Evolutionary conservation across 2,113 vertebrate genomes (phyloP).

Genomic region (Pterocles burchelli): DNA sequence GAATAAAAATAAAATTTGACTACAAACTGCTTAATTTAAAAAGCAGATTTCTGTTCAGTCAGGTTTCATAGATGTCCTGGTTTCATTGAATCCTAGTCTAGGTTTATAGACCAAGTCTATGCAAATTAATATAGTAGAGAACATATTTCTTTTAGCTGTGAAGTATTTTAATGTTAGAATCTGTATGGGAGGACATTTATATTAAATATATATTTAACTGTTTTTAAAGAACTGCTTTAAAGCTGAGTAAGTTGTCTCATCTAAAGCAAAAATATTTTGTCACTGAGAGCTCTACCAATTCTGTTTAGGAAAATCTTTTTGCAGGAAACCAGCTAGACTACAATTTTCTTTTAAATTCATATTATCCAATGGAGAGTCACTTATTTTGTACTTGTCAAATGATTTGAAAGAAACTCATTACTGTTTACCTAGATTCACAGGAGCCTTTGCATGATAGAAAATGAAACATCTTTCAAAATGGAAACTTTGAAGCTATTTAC

Average conservation of each 20-base stretch:
- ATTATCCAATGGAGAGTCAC: not conserved
- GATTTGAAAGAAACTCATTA: not conserved
- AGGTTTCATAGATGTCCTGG: not conserved
- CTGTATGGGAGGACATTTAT: not conserved
- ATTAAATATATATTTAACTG: not conserved
- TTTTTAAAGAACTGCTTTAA: not conserved
- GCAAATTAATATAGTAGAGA: not conserved
- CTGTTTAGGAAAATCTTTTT: not conserved
- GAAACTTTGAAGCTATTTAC: not conserved
- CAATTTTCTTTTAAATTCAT: not conserved
- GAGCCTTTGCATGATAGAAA: not conserved
- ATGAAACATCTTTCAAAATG: not conserved
- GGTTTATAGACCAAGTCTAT: not conserved
- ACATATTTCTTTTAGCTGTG: not conserved
- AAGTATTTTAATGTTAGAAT: not conserved
- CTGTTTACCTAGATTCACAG: not conserved
- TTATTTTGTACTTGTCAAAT: not conserved
- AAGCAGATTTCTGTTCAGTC: not conserved
- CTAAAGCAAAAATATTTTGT: constrained; percentile 9
- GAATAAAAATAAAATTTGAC: not conserved
- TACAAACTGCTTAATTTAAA: not conserved
- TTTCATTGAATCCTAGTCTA: not conserved
- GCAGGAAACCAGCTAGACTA: not conserved
- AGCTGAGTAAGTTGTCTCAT: not conserved
- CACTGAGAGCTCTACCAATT: not conserved